Evolutionary conservation across 2,797 vertebrate species (phyloP).

Genomic region (Enteromius viviparus): DNA sequence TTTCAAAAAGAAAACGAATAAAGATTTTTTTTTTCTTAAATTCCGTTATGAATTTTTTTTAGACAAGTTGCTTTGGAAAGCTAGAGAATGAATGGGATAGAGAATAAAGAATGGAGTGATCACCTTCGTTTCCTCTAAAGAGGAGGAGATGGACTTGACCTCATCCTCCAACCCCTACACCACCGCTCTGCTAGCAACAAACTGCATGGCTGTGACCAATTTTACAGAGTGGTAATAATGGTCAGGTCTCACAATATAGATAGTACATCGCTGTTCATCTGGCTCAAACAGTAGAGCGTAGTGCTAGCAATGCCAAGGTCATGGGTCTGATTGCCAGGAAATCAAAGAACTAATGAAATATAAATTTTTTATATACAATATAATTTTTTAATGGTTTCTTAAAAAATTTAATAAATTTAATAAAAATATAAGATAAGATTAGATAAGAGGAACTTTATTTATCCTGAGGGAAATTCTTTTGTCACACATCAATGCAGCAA

Average conservation of each 20-base stretch:
- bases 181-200: slow-evolving; percentile 66
- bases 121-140: slow-evolving; percentile 83
- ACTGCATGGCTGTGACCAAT: slow-evolving; percentile 80
- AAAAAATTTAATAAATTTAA: neutral
- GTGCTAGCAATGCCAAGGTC: neutral
- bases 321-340: neutral
- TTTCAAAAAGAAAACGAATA: slow-evolving; percentile 75
- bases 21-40: slow-evolving; percentile 69
- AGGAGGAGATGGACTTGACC: slow-evolving; percentile 83
- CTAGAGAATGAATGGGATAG: slow-evolving; percentile 39
- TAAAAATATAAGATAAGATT: neutral
- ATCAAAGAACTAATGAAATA: neutral
- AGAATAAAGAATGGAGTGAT: slow-evolving; percentile 69
- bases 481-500: too few species aligned
- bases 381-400: neutral
- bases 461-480: too few species aligned
- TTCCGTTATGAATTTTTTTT: slow-evolving; percentile 75
- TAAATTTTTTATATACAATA: neutral
- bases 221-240: slow-evolving; percentile 82
- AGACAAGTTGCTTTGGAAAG: slow-evolving; percentile 62
- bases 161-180: slow-evolving; percentile 22
- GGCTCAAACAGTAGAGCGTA: neutral
- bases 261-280: neutral
- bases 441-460: too few species aligned
- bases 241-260: slow-evolving; percentile 45